A percentile compares a stretch with the other conserved stretches of the same genome.
Conservation (phyloP, 2,113 vertebrate species). For the Cepphus grylle region DNA sequence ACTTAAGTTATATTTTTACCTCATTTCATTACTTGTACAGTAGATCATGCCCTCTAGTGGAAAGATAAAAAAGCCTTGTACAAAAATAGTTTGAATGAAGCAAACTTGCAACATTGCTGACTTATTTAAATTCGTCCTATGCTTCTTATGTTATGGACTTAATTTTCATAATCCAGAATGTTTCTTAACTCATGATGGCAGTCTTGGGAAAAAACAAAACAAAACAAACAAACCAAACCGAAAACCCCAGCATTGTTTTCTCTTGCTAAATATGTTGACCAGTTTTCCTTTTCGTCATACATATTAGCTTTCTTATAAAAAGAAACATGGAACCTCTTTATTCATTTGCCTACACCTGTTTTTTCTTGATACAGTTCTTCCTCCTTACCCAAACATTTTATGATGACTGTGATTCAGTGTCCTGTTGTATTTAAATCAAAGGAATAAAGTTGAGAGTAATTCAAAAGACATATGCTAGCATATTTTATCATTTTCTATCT, state of each 20-base stretch:
- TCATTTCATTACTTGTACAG: neutral
- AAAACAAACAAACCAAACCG: neutral
- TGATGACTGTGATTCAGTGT: neutral
- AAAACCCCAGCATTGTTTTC: neutral
- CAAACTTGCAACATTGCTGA: neutral
- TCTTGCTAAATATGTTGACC: neutral
- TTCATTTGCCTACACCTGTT: neutral
- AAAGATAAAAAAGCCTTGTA: neutral
- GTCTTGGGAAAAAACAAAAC: neutral
- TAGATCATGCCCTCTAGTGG: conserved; percentile 40
- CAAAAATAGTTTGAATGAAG: neutral
- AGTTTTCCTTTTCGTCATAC: neutral
- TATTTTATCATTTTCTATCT: neutral
- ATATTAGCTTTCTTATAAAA: neutral
- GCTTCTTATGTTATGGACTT: neutral
- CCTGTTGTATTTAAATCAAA: neutral
- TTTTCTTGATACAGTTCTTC: neutral
- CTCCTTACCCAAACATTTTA: neutral
- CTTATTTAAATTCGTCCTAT: neutral
- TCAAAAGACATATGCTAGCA: neutral
- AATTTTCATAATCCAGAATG: neutral
- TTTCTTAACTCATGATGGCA: neutral
- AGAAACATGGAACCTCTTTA: neutral
- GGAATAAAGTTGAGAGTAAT: neutral
- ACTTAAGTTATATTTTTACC: neutral